phyloP scores from a whole-genome alignment of 2,797 vertebrate species.

The Chromobotia macracanthus region DNA sequence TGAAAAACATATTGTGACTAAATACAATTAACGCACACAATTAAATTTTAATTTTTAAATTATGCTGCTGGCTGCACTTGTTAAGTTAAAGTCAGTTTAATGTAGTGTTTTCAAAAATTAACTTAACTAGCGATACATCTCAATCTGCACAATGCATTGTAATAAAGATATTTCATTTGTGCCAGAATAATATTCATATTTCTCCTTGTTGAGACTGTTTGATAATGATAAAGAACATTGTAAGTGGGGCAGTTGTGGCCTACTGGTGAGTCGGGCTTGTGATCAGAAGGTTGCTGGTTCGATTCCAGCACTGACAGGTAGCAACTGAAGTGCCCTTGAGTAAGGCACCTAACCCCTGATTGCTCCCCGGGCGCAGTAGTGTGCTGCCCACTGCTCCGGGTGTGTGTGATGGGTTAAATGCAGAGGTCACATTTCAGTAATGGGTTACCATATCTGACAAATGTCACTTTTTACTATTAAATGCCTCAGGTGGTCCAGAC shows the following conservation, averaged over 20 bases:
- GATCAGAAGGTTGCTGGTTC: no score
- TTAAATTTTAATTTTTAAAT: not conserved
- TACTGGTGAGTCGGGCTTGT: no score
- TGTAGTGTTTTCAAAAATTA: constrained; percentile 11
- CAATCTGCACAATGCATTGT: not conserved
- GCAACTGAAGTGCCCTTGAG: no score
- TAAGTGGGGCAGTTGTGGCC: no score
- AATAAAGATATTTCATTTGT: not conserved
- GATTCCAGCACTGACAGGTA: no score
- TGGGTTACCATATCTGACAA: no score
- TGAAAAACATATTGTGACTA: constrained; percentile 6
- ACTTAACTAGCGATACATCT: no score
- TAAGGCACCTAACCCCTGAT: no score
- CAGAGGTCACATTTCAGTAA: no score
- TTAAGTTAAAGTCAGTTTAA: not conserved
- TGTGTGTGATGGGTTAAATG: no score
- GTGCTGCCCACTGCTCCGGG: no score
- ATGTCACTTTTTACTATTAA: not conserved
- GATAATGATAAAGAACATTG: not conserved
- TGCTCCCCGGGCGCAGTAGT: no score
- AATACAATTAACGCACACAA: not conserved
- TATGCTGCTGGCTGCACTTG: not conserved
- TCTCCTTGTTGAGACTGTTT: not conserved
- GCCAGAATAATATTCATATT: not conserved
- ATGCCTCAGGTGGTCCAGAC: constrained; percentile 23